Percentiles rank a stretch among this genome's conserved stretches.
phyloP scores from a whole-genome alignment of 2,113 vertebrate species.

The Australoheros scitulus region DNA sequence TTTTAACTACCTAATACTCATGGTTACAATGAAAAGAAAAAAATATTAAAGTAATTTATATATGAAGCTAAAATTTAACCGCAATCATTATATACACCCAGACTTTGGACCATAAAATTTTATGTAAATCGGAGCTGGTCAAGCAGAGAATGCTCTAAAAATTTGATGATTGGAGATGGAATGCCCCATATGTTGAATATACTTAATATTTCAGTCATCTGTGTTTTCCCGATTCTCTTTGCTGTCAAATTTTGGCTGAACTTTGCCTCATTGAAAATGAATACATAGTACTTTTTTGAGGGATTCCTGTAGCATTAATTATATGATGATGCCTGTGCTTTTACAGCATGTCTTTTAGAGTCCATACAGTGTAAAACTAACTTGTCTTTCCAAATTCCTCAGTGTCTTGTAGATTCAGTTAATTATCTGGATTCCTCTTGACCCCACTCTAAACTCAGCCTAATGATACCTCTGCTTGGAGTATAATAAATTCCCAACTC shows the following conservation, averaged over 20 bases:
- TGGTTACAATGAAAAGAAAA: no score
- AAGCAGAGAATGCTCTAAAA: neutral
- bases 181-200: neutral
- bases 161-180: no score
- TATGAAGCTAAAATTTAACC: neutral
- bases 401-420: slow-evolving; percentile 13
- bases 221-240: neutral
- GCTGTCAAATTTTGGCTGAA: neutral
- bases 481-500: neutral
- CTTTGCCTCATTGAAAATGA: neutral
- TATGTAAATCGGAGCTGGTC: neutral
- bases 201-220: neutral
- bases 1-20: no score
- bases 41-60: neutral
- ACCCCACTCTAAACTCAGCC: slow-evolving; percentile 12
- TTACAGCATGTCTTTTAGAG: neutral
- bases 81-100: neutral
- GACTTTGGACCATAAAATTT: neutral
- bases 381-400: neutral
- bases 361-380: neutral
- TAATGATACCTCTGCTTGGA: neutral
- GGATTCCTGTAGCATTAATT: neutral
- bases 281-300: neutral
- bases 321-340: neutral
- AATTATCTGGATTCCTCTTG: slow-evolving; percentile 9